A percentile compares a stretch with the other conserved stretches of the same genome.
Evolutionary conservation across 2,888 invertebrate species (phyloP).

Genomic region (Pinctada fucata): DNA sequence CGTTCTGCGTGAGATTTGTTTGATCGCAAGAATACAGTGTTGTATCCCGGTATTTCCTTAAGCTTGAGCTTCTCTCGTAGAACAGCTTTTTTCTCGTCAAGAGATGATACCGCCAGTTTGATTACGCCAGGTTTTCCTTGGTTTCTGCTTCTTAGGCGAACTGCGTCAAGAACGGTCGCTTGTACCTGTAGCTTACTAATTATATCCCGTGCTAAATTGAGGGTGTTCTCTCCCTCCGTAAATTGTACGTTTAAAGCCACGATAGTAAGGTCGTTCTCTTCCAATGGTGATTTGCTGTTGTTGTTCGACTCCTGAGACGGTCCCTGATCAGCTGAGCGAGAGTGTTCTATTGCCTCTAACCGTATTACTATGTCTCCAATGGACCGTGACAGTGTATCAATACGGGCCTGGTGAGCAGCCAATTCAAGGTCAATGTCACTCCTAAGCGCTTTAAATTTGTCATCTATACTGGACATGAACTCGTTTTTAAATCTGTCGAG

Average conservation of each 20-base stretch:
- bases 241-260: background rate
- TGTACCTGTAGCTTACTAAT: background rate
- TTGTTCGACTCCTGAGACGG: too few relatives aligned
- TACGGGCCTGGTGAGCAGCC: background rate
- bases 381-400: background rate
- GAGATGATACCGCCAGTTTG: background rate
- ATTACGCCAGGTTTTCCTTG: background rate
- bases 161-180: background rate
- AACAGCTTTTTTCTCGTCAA: constrained; percentile 6
- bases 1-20: too few relatives aligned
- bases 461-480: background rate
- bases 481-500: constrained; percentile 8
- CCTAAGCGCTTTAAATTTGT: constrained; percentile 15
- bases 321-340: too few relatives aligned
- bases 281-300: background rate
- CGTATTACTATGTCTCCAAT: constrained; percentile 2
- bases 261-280: background rate
- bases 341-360: background rate
- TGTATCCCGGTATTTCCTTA: too few relatives aligned
- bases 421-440: constrained; percentile 15
- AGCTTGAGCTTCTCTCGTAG: too few relatives aligned
- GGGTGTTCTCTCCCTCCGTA: background rate
- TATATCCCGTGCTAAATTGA: background rate
- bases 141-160: background rate
- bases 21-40: too few relatives aligned